Percentiles rank a stretch among this genome's conserved stretches.
Evolutionary conservation across 1,140 invertebrate genomes (phyloP).

Genomic region (Goniozus legneri): DNA sequence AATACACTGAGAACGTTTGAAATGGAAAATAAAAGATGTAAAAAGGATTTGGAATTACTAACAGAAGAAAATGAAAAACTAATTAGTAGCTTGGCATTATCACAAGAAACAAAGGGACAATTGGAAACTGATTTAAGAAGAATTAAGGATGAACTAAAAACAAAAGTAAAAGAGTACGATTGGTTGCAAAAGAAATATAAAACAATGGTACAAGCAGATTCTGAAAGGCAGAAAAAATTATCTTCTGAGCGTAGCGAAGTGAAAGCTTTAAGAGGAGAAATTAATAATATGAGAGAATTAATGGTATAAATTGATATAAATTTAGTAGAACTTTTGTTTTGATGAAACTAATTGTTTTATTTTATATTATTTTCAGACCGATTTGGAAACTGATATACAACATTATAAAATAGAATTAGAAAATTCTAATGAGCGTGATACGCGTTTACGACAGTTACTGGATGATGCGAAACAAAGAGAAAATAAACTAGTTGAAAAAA

Average conservation of each 20-base stretch:
- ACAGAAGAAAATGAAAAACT: constrained; percentile 62
- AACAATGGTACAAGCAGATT: constrained; percentile 37
- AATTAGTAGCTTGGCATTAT: constrained; percentile 57
- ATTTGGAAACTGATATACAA: constrained; percentile 53
- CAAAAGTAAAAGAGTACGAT: constrained; percentile 55
- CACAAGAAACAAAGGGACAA: constrained; percentile 54
- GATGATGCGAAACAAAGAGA: constrained; percentile 26
- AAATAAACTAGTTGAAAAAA: constrained; percentile 21
- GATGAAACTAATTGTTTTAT: not conserved
- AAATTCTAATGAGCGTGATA: constrained; percentile 26
- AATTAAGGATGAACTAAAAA: constrained; percentile 56
- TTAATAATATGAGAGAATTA: constrained; percentile 39
- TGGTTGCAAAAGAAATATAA: constrained; percentile 51
- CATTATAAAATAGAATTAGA: constrained; percentile 36
- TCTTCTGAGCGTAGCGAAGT: constrained; percentile 49
- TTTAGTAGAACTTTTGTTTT: too few species aligned
- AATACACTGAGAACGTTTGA: constrained; percentile 50
- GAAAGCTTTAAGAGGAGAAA: constrained; percentile 48
- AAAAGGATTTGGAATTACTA: constrained; percentile 59
- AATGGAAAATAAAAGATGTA: constrained; percentile 50
- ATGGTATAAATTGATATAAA: constrained; percentile 31
- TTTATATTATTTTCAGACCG: constrained; percentile 33
- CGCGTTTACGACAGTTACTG: constrained; percentile 20
- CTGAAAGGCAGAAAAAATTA: constrained; percentile 37
- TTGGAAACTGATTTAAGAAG: constrained; percentile 55